Conservation (phyloP, 1,140 invertebrate species). For the Diachasmimorpha longicaudata region DNA sequence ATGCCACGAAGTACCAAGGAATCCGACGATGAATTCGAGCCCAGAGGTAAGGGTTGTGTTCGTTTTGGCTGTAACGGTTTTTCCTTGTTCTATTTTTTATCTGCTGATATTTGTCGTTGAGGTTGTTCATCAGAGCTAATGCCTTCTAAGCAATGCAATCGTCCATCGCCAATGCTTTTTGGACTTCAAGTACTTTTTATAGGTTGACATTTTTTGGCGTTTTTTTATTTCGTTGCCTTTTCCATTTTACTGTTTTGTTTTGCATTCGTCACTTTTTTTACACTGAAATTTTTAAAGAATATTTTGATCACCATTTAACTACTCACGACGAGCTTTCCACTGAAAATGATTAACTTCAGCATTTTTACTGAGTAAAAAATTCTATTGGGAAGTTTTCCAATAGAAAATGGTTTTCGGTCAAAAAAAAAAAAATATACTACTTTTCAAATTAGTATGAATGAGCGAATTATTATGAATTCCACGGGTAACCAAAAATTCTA, state of each 20-base stretch:
- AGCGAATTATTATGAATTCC: no score
- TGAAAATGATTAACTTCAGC: no score
- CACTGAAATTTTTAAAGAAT: no score
- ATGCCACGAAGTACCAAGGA: constrained; percentile 41
- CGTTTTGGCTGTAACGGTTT: constrained; percentile 5
- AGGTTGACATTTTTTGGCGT: not conserved
- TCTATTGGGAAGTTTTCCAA: no score
- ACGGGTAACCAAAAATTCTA: no score
- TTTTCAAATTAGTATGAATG: no score
- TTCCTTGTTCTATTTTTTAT: not conserved
- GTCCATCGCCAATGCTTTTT: not conserved
- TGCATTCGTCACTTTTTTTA: no score
- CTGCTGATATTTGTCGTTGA: not conserved
- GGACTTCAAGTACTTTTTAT: not conserved
- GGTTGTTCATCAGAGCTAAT: not conserved
- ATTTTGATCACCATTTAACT: no score
- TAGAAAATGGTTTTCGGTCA: no score
- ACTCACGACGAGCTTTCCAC: no score
- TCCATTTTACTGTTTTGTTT: not conserved
- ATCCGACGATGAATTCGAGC: constrained; percentile 38
- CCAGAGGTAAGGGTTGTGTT: constrained; percentile 41
- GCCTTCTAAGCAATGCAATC: not conserved
- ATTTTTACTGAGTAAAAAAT: no score
- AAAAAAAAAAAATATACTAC: no score
- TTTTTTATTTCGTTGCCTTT: not conserved